A percentile compares a stretch with the other conserved stretches of the same genome.
phyloP scores from a whole-genome alignment of 2,888 invertebrate species.

The Elegia similella region DNA sequence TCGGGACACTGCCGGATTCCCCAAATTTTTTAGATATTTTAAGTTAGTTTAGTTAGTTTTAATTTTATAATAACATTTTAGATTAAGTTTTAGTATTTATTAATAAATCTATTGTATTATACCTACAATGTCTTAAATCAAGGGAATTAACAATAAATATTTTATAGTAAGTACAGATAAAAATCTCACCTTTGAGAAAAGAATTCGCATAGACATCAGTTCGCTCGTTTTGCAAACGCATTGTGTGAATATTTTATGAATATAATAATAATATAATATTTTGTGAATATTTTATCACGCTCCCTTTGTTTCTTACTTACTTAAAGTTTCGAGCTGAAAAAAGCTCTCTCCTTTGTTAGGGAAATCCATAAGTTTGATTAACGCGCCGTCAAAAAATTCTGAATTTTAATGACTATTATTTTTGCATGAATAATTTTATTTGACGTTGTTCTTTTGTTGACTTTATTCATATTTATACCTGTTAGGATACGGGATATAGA shows the following conservation, averaged over 20 bases:
- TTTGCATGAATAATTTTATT: constrained; percentile 13
- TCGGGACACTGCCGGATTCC: too few relatives aligned
- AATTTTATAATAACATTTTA: too few relatives aligned
- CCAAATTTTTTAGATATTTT: too few relatives aligned
- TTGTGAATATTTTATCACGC: constrained; percentile 33
- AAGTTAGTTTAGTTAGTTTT: too few relatives aligned
- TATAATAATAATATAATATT: too few relatives aligned
- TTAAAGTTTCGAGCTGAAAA: constrained; percentile 28
- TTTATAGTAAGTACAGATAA: too few relatives aligned
- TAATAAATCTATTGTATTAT: too few relatives aligned
- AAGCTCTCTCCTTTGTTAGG: constrained; percentile 17
- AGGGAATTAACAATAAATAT: too few relatives aligned
- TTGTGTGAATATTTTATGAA: constrained; percentile 20
- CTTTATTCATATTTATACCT: not conserved
- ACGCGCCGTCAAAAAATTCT: constrained; percentile 8
- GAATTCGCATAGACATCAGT: not conserved
- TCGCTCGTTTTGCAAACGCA: constrained; percentile 3
- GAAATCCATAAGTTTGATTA: constrained; percentile 21
- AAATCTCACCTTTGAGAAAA: too few relatives aligned
- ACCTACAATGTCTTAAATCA: too few relatives aligned
- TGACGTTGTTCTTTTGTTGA: not conserved
- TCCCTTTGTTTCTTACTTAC: constrained; percentile 24
- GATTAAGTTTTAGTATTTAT: too few relatives aligned
- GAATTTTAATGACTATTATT: constrained; percentile 4
- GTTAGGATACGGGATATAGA: too few relatives aligned